Base-by-base conservation (phyloP, 2,113 vertebrate species). In the Entelurus aequoreus region DNA sequence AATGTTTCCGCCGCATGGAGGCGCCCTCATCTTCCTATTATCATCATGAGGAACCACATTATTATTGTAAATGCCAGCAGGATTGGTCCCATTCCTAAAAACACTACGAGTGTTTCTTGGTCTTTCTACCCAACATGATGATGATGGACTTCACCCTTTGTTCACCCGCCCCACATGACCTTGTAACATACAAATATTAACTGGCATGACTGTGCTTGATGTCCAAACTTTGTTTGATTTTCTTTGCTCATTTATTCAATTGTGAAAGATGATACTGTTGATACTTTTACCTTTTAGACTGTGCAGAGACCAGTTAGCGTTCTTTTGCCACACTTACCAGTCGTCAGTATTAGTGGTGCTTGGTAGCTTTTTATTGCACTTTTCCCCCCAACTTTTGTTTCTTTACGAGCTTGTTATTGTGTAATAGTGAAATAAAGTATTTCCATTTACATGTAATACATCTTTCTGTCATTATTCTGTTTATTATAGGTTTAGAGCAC, bases 361-460 rank as follows among this genome's bases (percentile, higher is more conserved):
- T 90, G 90, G 92, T 92, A 93, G 92, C 89, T 89, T 90, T 88
- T 80, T 86, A 74, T 90, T 90, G 71, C 69, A 69, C 79, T 82
- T 82, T 70, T 47, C 6, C 10, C 14, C 88, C 14, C 8, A 8
- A 5, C 3, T 54, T 54, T 14, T 91, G 92, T 90, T 92, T 88
- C 88, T 88, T 93, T 92, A 89, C 90, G 84, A 89, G 92, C 93
- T 95, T 77, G 94, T 96, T 94, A 91, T 93, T 93, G 95, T 96
- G 95, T 90, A 90, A 92, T 89, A 90, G 94, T 94, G 90, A 95
- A 98, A 97, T 98, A 98, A 98, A 91, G 94, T 97, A 94, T 95
- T 95, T 96, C 94, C 93, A 90, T 92, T 91, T 88, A 85, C 88
- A 90, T 87, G 83, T 74, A 77, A 69, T 10, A 51, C 47, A 60